phyloP scores from a whole-genome alignment of 2,113 vertebrate genomes.

The Cyanistes caeruleus region DNA sequence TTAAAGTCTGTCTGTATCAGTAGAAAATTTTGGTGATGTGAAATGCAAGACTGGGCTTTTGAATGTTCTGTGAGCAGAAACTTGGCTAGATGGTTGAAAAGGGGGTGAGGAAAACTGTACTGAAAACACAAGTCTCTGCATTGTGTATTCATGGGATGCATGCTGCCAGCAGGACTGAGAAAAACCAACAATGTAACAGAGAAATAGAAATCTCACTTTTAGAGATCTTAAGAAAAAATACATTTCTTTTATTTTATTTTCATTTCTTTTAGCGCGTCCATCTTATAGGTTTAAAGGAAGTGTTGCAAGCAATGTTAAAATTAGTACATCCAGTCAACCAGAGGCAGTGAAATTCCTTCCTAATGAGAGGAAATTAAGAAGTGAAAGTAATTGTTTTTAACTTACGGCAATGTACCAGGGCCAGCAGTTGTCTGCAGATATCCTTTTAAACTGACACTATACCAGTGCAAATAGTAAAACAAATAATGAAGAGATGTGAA shows the following conservation, averaged over 20 bases:
- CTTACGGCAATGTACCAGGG: not conserved
- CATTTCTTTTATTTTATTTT: no score
- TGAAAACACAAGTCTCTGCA: slow-evolving; percentile 16
- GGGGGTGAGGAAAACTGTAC: not conserved
- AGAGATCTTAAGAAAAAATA: slow-evolving; percentile 3
- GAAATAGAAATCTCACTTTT: not conserved
- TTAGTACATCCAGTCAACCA: not conserved
- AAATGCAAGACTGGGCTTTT: slow-evolving; percentile 46
- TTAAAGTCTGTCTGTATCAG: slow-evolving; percentile 40
- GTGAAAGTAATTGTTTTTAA: not conserved
- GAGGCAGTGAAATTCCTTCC: not conserved
- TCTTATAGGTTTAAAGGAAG: not conserved
- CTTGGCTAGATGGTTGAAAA: not conserved
- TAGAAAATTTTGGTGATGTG: not conserved
- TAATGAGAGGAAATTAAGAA: slow-evolving; percentile 18
- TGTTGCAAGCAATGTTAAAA: not conserved
- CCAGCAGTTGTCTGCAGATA: slow-evolving; percentile 1
- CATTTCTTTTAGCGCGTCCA: not conserved
- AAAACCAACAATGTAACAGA: not conserved
- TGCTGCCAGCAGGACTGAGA: slow-evolving; percentile 24
- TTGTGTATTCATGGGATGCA: slow-evolving; percentile 37
- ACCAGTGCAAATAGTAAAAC: not conserved
- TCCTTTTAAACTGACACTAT: not conserved
- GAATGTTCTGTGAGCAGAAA: slow-evolving; percentile 38
- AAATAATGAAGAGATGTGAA: not conserved